Evolutionary conservation across 2,888 invertebrate species (phyloP).

Genomic region (Loripinus fragilis): DNA sequence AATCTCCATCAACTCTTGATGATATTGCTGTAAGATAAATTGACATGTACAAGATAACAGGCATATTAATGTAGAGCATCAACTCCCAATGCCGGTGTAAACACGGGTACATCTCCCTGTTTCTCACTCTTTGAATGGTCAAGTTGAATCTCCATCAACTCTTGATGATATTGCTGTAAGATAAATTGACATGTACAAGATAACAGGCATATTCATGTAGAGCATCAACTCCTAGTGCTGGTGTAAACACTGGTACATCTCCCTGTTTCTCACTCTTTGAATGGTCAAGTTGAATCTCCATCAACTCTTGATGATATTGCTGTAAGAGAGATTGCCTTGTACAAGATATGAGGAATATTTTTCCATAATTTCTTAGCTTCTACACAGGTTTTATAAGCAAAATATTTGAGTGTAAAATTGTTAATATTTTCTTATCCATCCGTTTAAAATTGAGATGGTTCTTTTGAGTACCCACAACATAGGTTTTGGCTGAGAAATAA

Average conservation of each 20-base stretch:
- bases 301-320: constrained; percentile 86
- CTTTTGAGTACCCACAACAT: too few relatives aligned
- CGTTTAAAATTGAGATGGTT: too few relatives aligned
- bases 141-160: constrained; percentile 88
- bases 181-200: too few relatives aligned
- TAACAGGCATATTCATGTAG: constrained; percentile 87
- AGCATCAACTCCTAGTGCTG: constrained; percentile 83
- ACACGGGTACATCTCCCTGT: constrained; percentile 85
- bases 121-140: constrained; percentile 85
- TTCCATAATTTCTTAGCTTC: too few relatives aligned
- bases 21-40: constrained; percentile 84
- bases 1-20: constrained; percentile 87
- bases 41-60: too few relatives aligned
- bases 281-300: constrained; percentile 88
- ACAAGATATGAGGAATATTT: too few relatives aligned
- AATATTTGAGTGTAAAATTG: too few relatives aligned
- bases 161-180: constrained; percentile 85
- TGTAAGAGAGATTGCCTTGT: too few relatives aligned
- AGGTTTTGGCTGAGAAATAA: too few relatives aligned
- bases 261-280: constrained; percentile 85
- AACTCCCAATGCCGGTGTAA: constrained; percentile 83
- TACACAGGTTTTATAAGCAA: too few relatives aligned
- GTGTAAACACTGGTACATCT: constrained; percentile 84
- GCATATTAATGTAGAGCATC: constrained; percentile 86
- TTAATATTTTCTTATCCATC: too few relatives aligned